phyloP scores from a whole-genome alignment of 1,140 invertebrate species.

The Holcopasites calliopsidis region DNA sequence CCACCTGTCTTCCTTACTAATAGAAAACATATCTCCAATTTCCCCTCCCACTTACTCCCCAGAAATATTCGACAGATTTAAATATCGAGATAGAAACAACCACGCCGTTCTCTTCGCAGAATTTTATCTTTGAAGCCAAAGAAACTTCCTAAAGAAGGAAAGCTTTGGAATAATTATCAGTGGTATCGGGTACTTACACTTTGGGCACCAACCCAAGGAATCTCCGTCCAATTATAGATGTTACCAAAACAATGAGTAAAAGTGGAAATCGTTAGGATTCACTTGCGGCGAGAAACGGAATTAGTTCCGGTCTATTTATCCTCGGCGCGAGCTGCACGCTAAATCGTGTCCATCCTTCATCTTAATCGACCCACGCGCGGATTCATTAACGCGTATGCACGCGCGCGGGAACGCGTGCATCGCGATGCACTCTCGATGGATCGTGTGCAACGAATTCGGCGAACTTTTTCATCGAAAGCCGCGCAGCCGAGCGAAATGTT shows the following conservation, averaged over 20 bases:
- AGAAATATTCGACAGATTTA: no score
- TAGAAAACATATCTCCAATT: no score
- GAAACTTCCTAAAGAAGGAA: no score
- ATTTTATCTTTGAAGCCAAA: no score
- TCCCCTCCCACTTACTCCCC: no score
- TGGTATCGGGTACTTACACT: no score
- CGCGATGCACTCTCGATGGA: not conserved
- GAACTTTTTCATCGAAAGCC: constrained; percentile 6
- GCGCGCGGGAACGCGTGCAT: not conserved
- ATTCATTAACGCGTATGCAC: constrained; percentile 2
- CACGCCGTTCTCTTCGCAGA: no score
- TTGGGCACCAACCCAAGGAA: no score
- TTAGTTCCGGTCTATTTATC: constrained; percentile 23
- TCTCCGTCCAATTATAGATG: no score
- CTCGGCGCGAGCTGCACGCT: not conserved
- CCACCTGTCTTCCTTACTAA: no score
- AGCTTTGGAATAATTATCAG: no score
- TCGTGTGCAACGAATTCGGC: not conserved
- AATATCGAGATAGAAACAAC: no score
- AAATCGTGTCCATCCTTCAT: constrained; percentile 14
- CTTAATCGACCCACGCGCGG: constrained; percentile 7
- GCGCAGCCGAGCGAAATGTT: not conserved
- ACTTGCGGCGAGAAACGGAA: not conserved
- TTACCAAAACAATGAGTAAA: not conserved
- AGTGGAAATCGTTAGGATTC: not conserved